Evolutionary conservation across 2,888 invertebrate species (phyloP).

Genomic region (Microctonus aethiopoides): DNA sequence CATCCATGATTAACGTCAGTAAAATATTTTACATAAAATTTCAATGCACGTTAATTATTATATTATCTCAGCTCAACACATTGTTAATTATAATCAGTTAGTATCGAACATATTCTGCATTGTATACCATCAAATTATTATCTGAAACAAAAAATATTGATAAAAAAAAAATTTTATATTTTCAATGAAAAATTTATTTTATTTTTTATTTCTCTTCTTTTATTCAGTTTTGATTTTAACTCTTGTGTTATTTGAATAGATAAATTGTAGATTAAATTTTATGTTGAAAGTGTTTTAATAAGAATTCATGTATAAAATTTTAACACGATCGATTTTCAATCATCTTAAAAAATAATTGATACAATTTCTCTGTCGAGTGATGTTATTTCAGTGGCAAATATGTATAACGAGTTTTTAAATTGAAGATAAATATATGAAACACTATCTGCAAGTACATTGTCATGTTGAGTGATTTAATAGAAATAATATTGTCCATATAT

Average conservation of each 20-base stretch:
- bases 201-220: background rate
- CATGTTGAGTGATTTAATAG: background rate
- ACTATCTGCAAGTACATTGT: background rate
- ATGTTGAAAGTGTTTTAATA: background rate
- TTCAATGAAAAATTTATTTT: background rate
- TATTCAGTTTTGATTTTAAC: background rate
- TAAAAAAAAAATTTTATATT: background rate
- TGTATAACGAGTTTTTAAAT: conserved; percentile 23
- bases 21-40: conserved; percentile 23
- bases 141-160: background rate
- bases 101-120: conserved; percentile 4
- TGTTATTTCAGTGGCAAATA: background rate
- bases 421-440: conserved; percentile 10
- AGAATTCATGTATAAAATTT: background rate
- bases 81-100: conserved; percentile 17
- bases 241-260: background rate
- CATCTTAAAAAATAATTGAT: background rate
- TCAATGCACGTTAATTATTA: conserved; percentile 24
- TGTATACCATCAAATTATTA: background rate
- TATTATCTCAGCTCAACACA: conserved; percentile 11
- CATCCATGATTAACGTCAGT: conserved; percentile 25
- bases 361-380: background rate
- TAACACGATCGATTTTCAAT: background rate
- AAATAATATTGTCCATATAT: background rate
- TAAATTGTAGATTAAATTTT: background rate